phyloP scores from a whole-genome alignment of 2,888 invertebrate genomes.

The Tenthredo scrophulariae region DNA sequence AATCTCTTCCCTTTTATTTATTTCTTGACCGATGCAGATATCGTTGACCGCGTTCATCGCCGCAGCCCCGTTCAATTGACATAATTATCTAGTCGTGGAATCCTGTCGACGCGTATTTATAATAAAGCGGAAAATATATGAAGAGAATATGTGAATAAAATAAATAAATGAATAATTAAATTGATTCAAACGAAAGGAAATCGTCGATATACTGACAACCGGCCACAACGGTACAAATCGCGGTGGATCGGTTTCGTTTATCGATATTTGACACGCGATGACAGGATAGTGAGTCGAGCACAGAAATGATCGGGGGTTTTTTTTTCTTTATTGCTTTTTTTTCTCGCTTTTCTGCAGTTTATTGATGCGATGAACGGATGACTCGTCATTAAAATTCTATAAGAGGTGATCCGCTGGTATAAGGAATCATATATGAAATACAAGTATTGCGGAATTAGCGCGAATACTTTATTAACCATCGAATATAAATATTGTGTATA shows the following conservation, averaged over 20 bases:
- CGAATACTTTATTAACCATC: neutral
- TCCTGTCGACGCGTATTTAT: too few relatives aligned
- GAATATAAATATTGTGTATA: neutral
- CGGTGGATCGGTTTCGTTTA: constrained; percentile 25
- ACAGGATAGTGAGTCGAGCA: neutral
- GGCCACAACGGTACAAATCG: neutral
- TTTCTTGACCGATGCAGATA: neutral
- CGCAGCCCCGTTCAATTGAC: too few relatives aligned
- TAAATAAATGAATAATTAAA: neutral
- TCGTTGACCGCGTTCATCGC: too few relatives aligned
- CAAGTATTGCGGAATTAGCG: neutral
- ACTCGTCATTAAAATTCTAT: neutral
- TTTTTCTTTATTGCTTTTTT: neutral
- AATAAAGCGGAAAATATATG: neutral
- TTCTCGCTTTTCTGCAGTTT: neutral
- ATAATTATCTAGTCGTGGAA: too few relatives aligned
- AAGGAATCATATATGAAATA: neutral
- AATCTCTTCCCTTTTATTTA: neutral
- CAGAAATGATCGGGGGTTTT: neutral
- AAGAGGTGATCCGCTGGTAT: neutral
- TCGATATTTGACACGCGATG: constrained; percentile 43
- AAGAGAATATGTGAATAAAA: neutral
- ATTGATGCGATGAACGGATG: neutral
- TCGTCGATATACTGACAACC: neutral
- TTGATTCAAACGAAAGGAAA: neutral